Evolutionary conservation across 2,888 invertebrate genomes (phyloP).

Genomic region (Eumacrocentrus americanus): DNA sequence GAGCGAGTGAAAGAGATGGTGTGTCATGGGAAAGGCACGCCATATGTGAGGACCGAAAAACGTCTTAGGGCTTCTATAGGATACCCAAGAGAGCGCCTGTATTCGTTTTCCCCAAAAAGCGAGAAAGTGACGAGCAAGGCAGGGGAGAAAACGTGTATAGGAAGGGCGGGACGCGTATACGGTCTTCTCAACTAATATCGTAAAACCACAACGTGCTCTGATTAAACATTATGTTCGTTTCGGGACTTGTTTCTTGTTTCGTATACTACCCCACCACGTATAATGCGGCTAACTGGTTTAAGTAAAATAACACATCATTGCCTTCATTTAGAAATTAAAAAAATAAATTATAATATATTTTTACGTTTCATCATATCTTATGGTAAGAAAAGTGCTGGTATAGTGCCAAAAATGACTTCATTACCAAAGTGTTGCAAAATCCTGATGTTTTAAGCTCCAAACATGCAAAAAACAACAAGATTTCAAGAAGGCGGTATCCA

Average conservation of each 20-base stretch:
- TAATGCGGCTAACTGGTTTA: not conserved
- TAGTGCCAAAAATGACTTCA: too few species aligned
- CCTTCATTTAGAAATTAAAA: not conserved
- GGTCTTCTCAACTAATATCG: constrained; percentile 53
- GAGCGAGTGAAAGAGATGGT: not conserved
- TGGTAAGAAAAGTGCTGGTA: too few species aligned
- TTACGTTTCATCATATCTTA: too few species aligned
- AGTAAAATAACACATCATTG: not conserved
- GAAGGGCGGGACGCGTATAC: constrained; percentile 32
- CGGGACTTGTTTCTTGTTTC: constrained; percentile 43
- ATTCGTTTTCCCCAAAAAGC: constrained; percentile 8
- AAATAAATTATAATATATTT: not conserved
- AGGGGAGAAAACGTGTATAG: constrained; percentile 33
- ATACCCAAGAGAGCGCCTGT: constrained; percentile 3
- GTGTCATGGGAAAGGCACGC: not conserved
- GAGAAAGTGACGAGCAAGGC: constrained; percentile 20
- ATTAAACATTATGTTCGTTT: constrained; percentile 60
- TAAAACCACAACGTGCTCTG: constrained; percentile 61
- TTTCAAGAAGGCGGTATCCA: too few species aligned
- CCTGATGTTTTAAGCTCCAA: too few species aligned
- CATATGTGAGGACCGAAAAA: not conserved
- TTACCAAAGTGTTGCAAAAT: too few species aligned
- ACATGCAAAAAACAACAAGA: too few species aligned
- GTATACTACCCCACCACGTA: not conserved
- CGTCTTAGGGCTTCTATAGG: not conserved